These are phyloP conservation scores for Monoplex corrugatus DNA, from an alignment of 2,888 invertebrate species.

Conservation along the genomic window DNA sequence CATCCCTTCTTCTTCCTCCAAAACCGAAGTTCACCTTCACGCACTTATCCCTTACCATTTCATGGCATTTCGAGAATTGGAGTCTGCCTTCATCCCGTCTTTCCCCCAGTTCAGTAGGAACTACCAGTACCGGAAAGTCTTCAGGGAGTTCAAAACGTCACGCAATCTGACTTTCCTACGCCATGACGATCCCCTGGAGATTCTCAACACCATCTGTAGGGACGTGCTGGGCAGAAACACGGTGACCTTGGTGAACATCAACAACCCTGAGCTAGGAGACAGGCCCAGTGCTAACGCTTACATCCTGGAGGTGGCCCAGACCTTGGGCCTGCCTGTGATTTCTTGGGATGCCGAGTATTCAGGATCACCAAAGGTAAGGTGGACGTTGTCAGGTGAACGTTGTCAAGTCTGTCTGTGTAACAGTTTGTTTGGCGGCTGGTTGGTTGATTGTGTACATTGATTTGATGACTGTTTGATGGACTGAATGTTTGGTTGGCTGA, in stretches of 20 bases:
- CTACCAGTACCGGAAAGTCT: constrained; percentile 46
- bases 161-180: constrained; percentile 53
- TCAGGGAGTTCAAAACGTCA: constrained; percentile 45
- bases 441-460: no score
- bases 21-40: constrained; percentile 54
- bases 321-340: constrained; percentile 60
- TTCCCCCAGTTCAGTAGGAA: constrained; percentile 53
- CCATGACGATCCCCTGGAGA: constrained; percentile 68
- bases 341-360: constrained; percentile 63
- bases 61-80: constrained; percentile 47
- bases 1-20: not conserved
- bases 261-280: constrained; percentile 86
- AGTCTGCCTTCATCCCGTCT: constrained; percentile 50
- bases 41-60: constrained; percentile 58
- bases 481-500: no score
- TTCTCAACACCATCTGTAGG: constrained; percentile 74
- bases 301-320: constrained; percentile 56
- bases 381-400: not conserved
- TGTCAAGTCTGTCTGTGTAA: no score
- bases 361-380: constrained; percentile 56
- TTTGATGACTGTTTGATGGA: no score
- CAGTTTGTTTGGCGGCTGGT: no score
- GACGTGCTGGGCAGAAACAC: constrained; percentile 69
- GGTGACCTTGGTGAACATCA: constrained; percentile 91
- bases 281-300: constrained; percentile 58